Conservation (phyloP, 2,113 vertebrate species). For the Varanus salvator region DNA sequence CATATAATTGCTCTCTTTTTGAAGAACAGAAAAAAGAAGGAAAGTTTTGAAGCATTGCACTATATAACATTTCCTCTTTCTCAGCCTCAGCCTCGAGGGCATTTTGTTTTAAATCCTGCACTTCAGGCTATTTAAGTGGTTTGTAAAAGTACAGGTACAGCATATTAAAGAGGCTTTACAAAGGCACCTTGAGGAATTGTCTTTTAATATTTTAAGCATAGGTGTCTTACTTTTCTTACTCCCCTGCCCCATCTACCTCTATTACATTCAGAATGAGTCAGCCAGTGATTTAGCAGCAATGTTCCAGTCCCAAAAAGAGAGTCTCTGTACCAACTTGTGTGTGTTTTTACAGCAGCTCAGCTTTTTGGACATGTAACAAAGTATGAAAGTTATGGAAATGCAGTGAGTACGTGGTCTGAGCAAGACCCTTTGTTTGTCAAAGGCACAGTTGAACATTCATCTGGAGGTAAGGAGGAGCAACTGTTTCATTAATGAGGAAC, state of each 20-base stretch:
- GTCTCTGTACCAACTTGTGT: background rate
- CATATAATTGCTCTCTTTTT: conserved; percentile 8
- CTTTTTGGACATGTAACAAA: background rate
- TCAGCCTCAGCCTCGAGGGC: conserved; percentile 23
- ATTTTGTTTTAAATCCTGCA: conserved; percentile 39
- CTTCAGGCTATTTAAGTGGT: conserved; percentile 33
- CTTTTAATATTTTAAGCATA: conserved; percentile 41
- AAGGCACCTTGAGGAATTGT: conserved; percentile 54
- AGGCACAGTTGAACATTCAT: background rate
- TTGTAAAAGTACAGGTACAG: conserved; percentile 41
- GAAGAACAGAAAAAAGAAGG: conserved; percentile 16
- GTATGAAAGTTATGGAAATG: background rate
- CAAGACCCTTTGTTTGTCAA: background rate
- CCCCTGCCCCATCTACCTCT: background rate
- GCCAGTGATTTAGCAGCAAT: conserved; percentile 12
- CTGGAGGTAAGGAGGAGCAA: background rate
- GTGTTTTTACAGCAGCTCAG: background rate
- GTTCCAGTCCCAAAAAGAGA: conserved; percentile 6
- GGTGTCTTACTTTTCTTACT: conserved; percentile 9
- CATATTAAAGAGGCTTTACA: conserved; percentile 53
- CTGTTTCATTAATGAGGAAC: background rate
- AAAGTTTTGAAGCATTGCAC: conserved; percentile 27
- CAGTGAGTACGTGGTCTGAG: background rate
- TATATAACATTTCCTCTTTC: conserved; percentile 33
- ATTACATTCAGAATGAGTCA: conserved; percentile 24